Percentiles rank a stretch among this genome's conserved stretches.
Evolutionary conservation across 92 coral and sea anemone species (phyloP).

Genomic region (Epizoanthus illoricatus): DNA sequence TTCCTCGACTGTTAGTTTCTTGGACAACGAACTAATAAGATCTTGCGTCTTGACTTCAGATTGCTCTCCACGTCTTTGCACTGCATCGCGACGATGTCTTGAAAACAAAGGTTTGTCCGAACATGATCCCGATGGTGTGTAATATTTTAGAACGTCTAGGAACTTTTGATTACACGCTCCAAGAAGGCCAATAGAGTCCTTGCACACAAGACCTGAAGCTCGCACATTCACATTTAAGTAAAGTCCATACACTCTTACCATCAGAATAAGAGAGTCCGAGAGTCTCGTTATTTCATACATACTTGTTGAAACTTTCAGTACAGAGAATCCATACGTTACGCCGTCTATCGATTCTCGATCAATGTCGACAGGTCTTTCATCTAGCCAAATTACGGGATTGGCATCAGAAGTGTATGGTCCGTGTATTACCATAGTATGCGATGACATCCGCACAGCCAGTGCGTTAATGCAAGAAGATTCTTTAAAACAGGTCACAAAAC

Average conservation of each 20-base stretch:
- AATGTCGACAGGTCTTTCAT: constrained; percentile 36
- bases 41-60: constrained; percentile 3
- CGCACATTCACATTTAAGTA: constrained; percentile 44
- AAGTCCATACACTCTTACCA: constrained; percentile 62
- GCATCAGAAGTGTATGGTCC: constrained; percentile 47
- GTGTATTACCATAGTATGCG: constrained; percentile 48
- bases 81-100: background rate
- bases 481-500: constrained; percentile 52
- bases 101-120: constrained; percentile 4
- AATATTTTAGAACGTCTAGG: constrained; percentile 40
- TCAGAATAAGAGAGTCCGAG: constrained; percentile 30
- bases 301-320: constrained; percentile 43
- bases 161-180: constrained; percentile 60
- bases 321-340: constrained; percentile 49
- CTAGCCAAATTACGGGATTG: constrained; percentile 46
- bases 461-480: constrained; percentile 55
- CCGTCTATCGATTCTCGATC: constrained; percentile 30
- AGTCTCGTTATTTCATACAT: constrained; percentile 42
- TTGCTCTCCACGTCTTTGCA: background rate
- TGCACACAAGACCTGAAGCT: constrained; percentile 48
- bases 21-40: constrained; percentile 20
- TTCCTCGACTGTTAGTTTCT: constrained; percentile 39
- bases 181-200: constrained; percentile 58
- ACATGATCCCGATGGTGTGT: constrained; percentile 25
- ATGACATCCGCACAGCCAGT: constrained; percentile 46